Conservation (phyloP, 2,888 invertebrate species). For the Himalopsyche japonica region DNA sequence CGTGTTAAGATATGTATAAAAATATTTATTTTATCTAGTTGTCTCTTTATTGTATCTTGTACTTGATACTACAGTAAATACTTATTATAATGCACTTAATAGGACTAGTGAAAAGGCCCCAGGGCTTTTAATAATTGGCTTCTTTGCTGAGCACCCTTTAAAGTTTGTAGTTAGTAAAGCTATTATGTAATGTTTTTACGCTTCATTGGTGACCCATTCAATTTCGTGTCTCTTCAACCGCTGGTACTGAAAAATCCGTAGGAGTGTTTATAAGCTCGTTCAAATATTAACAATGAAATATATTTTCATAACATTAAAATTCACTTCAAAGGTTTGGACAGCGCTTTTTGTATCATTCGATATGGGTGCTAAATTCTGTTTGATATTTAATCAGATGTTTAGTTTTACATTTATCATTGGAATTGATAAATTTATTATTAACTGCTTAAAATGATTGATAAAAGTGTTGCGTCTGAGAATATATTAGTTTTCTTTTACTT, state of each 20-base stretch:
- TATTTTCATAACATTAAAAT: too few species aligned
- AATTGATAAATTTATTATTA: too few species aligned
- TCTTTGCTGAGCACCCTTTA: conserved; percentile 33
- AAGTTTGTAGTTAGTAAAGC: not conserved
- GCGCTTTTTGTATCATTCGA: not conserved
- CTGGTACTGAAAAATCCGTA: not conserved
- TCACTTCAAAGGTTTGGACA: too few species aligned
- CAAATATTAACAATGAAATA: not conserved
- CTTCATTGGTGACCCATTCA: conserved; percentile 34
- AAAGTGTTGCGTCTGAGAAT: too few species aligned
- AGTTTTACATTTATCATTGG: not conserved
- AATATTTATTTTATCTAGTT: too few species aligned
- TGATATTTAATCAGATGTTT: not conserved
- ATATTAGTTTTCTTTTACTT: too few species aligned
- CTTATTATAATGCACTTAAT: not conserved
- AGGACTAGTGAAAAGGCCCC: conserved; percentile 13
- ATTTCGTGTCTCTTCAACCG: not conserved
- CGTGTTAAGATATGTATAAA: too few species aligned
- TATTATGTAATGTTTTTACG: conserved; percentile 31
- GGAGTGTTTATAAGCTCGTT: conserved; percentile 14
- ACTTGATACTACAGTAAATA: not conserved
- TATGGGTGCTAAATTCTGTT: not conserved
- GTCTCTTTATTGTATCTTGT: too few species aligned
- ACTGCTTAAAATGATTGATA: too few species aligned
- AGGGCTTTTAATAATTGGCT: conserved; percentile 39